Evolutionary conservation across 2,888 invertebrate species (phyloP).

Genomic region (Falcaria lacertinaria): DNA sequence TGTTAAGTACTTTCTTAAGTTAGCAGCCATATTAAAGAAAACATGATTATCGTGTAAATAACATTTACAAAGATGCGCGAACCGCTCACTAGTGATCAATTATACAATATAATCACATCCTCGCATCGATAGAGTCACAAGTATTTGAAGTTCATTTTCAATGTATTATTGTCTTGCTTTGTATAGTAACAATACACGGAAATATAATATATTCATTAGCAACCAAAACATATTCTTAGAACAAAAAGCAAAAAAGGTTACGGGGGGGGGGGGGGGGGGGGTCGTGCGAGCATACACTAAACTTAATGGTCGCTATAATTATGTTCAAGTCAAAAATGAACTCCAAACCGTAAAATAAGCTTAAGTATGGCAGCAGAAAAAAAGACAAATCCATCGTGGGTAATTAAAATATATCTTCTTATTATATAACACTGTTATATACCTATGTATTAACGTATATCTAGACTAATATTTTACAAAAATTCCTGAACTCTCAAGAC

Average conservation of each 20-base stretch:
- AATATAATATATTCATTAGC: not conserved
- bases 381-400: slow-evolving; percentile 24
- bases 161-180: slow-evolving; percentile 21
- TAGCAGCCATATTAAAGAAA: slow-evolving; percentile 45
- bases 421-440: slow-evolving; percentile 50
- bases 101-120: not conserved
- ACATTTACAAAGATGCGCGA: slow-evolving; percentile 1
- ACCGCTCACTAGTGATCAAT: not conserved
- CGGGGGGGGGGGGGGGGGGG: too few species aligned
- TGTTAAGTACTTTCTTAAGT: slow-evolving; percentile 62
- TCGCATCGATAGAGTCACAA: not conserved
- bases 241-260: slow-evolving; percentile 4
- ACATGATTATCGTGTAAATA: slow-evolving; percentile 2
- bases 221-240: slow-evolving; percentile 2
- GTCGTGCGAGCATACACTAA: not conserved
- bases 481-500: slow-evolving; percentile 41
- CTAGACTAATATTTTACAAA: slow-evolving; percentile 69
- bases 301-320: slow-evolving; percentile 10
- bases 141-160: slow-evolving; percentile 17
- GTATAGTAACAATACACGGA: not conserved
- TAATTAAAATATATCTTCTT: slow-evolving; percentile 70
- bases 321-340: slow-evolving; percentile 32
- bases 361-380: slow-evolving; percentile 67
- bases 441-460: slow-evolving; percentile 34
- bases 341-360: slow-evolving; percentile 39